Conservation (phyloP, 2,797 vertebrate genomes). For the Manis javanica region DNA sequence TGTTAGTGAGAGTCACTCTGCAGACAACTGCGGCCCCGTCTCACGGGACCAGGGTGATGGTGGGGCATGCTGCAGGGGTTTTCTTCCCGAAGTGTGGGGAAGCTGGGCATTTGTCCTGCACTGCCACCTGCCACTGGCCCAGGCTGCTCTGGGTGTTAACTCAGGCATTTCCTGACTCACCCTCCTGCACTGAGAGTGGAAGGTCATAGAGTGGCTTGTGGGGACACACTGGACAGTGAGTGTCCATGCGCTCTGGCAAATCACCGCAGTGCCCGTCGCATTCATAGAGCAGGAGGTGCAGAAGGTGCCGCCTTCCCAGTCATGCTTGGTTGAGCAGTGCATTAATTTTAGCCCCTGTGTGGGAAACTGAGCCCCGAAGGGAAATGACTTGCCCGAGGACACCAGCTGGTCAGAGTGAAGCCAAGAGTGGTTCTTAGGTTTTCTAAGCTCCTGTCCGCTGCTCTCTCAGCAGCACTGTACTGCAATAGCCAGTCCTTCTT, state of each 20-base stretch:
- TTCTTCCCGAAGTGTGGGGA: not conserved
- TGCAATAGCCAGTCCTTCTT: not conserved
- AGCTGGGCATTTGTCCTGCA: not conserved
- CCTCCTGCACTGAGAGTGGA: too few relatives aligned
- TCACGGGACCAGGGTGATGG: not conserved
- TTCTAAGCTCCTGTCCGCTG: not conserved
- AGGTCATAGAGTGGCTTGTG: too few relatives aligned
- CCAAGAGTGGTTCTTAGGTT: too few relatives aligned
- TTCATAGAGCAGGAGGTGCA: not conserved
- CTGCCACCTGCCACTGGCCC: too few relatives aligned
- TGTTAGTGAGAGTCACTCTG: accelerated
- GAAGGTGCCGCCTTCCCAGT: not conserved
- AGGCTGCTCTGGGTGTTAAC: too few relatives aligned
- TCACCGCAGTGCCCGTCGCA: accelerated
- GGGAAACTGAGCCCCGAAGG: not conserved
- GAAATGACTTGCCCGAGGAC: not conserved
- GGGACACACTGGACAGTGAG: too few relatives aligned
- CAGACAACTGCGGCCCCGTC: not conserved
- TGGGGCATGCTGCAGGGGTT: accelerated
- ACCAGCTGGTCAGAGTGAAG: not conserved
- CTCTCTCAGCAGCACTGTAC: not conserved
- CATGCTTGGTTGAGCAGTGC: not conserved
- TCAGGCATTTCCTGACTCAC: too few relatives aligned
- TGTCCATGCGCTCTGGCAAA: not conserved
- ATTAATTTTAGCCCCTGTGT: not conserved